Evolutionary conservation across 2,888 invertebrate genomes (phyloP), one percentile per base, ranked within the genome.

Genomic region (Chrysomela aeneicollis): DNA sequence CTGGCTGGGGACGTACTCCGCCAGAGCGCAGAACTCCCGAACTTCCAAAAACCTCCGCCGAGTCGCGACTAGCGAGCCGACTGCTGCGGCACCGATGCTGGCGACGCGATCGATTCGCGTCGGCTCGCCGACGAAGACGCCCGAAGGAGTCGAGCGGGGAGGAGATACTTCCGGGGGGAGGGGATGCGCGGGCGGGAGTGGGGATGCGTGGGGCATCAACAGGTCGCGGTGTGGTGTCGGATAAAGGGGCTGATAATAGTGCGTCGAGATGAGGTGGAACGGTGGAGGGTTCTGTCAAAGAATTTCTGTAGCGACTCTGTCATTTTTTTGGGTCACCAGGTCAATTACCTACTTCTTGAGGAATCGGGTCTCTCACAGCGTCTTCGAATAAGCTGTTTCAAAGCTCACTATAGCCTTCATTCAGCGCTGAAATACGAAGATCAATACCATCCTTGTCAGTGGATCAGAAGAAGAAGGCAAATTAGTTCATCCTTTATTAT

Each of bases 81-180:
- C 68, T 65, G 68, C 68, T 65, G 68, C 65, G 61, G 60, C 63
- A 47, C 65, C 53, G 68, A 65, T 60, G 68, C 68, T 65, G 61
- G 50, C 19, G 12, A n/a, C 9, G 17, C 18, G 52, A 58, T 63
- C 63, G 62, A 57, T 55, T 32, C 35, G 18, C 18, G 37, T 58
- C 63, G 65, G 51, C 15, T 26, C 12, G 12, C 12, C 35, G 53
- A 2, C 59, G 60, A 49, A 22, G n/a, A 53, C 18, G 19, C 10
- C 17, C 47, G 53, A 51, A 53, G 54, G 47, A 18, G 30, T 5
- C 22, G 32, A 46, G 61, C 22, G 62, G 21, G 35, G 53, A 17
- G 57, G 21, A 18, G 49, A 54, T 35, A 3, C 32, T 47, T 37
- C 47, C 32, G 18, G 47, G 19, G 9, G 37, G n/a, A 10, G 9